These are phyloP conservation scores for Pipra filicauda DNA, from an alignment of 2,113 vertebrate genomes.

Conservation along the genomic window DNA sequence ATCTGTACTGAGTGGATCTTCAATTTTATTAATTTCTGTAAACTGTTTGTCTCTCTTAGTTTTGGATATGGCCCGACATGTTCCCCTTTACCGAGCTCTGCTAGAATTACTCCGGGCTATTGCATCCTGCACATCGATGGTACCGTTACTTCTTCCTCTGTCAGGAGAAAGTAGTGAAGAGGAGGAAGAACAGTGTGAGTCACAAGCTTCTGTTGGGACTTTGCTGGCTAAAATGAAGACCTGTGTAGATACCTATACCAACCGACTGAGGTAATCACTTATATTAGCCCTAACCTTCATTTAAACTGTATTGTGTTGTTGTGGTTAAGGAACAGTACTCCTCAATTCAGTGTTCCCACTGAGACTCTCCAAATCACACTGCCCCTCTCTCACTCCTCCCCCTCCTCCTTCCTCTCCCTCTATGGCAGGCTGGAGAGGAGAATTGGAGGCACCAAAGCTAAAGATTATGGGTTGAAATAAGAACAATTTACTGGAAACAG, in stretches of 20 bases:
- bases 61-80: conserved; percentile 96
- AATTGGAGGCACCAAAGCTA: background rate
- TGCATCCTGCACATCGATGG: conserved; percentile 89
- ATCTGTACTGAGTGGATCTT: background rate
- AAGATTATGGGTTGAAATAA: rapidly evolving
- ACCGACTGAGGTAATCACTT: conserved; percentile 84
- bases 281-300: background rate
- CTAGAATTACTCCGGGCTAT: conserved; percentile 93
- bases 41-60: conserved; percentile 71
- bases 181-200: conserved; percentile 86
- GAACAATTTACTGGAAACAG: background rate
- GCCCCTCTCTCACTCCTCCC: background rate
- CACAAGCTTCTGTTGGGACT: conserved; percentile 93
- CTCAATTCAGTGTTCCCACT: no score
- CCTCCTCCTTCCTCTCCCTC: background rate
- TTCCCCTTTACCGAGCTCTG: conserved; percentile 93
- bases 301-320: background rate
- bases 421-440: background rate
- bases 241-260: conserved; percentile 97
- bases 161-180: conserved; percentile 85
- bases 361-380: rapidly evolving
- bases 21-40: background rate
- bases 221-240: conserved; percentile 99
- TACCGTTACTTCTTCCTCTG: conserved; percentile 91
- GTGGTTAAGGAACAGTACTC: background rate